phyloP scores from a whole-genome alignment of 2,888 invertebrate species.

The Helobdella robusta region DNA sequence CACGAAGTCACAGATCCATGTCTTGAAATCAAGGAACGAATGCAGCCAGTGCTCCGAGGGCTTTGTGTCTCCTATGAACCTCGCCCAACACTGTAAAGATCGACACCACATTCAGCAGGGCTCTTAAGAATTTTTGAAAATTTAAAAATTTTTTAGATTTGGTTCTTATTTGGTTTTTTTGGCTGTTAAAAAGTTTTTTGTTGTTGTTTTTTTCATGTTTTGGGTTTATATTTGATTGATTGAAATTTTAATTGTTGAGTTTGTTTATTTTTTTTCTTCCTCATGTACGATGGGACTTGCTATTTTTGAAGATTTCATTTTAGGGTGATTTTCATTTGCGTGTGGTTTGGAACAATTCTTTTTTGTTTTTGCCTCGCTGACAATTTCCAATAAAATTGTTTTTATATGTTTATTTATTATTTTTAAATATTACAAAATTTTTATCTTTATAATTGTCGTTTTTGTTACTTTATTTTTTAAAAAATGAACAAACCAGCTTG shows the following conservation, averaged over 20 bases:
- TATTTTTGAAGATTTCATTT: no score
- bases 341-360: no score
- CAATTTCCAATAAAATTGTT: no score
- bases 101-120: constrained; percentile 21
- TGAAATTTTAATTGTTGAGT: not conserved
- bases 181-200: not conserved
- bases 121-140: not conserved
- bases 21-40: constrained; percentile 47
- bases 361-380: no score
- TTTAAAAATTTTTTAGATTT: not conserved
- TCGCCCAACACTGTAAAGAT: constrained; percentile 50
- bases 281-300: no score
- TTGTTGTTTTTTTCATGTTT: not conserved
- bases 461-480: no score
- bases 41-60: constrained; percentile 47
- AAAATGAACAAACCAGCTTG: no score
- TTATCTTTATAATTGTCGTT: no score
- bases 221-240: not conserved
- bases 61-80: constrained; percentile 45
- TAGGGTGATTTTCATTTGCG: no score
- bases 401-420: no score
- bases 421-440: no score
- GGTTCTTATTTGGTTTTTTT: not conserved
- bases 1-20: constrained; percentile 50
- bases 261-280: not conserved